phyloP scores from a whole-genome alignment of 2,888 invertebrate genomes.

The Griposia aprilina region DNA sequence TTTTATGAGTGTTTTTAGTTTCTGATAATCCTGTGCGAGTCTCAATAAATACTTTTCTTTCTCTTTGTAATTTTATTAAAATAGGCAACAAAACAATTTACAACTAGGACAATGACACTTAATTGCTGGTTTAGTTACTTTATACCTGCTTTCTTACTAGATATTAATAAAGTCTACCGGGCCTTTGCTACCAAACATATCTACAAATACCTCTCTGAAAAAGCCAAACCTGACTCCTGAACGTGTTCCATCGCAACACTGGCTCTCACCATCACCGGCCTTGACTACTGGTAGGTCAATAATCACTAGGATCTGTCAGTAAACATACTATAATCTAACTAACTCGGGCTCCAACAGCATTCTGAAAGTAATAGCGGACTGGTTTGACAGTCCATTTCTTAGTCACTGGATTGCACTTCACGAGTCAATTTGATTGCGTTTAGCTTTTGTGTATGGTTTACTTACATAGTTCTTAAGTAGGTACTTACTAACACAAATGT shows the following conservation, averaged over 20 bases:
- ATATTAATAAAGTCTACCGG: slow-evolving; percentile 1
- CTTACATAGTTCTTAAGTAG: too few species aligned
- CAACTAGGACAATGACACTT: background rate
- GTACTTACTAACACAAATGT: too few species aligned
- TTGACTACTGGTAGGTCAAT: background rate
- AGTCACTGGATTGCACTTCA: too few species aligned
- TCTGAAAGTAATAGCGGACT: too few species aligned
- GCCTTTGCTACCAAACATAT: background rate
- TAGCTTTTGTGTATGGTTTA: too few species aligned
- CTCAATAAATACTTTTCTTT: too few species aligned
- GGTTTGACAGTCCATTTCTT: too few species aligned
- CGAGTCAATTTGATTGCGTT: too few species aligned
- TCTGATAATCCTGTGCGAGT: too few species aligned
- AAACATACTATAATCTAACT: background rate
- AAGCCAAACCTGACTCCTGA: background rate
- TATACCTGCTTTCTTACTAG: background rate
- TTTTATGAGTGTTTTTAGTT: too few species aligned
- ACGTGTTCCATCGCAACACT: background rate
- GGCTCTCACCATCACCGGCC: background rate
- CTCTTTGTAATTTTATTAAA: background rate
- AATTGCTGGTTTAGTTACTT: background rate
- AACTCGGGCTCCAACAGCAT: background rate
- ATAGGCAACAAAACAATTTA: background rate
- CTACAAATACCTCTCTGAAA: background rate
- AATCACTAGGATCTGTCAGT: background rate